Conservation (phyloP, 2,888 invertebrate genomes). For the Xestia ashworthii region DNA sequence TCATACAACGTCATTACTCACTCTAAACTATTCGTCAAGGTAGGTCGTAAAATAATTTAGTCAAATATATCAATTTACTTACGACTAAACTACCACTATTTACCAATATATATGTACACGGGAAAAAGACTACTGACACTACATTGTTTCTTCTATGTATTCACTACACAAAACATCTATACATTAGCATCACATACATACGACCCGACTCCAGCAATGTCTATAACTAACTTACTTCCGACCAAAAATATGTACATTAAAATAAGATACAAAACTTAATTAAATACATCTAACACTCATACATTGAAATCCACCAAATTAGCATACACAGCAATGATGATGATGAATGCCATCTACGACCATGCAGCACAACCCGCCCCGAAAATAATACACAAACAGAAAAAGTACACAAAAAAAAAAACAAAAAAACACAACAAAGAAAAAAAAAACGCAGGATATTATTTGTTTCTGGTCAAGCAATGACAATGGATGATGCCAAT, state of each 20-base stretch:
- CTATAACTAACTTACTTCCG: conserved; percentile 1
- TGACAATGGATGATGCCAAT: conserved; percentile 73
- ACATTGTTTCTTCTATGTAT: conserved; percentile 1
- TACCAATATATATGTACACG: neutral
- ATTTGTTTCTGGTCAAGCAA: conserved; percentile 79
- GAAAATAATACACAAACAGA: conserved; percentile 54
- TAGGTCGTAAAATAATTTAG: neutral
- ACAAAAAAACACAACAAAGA: conserved; percentile 50
- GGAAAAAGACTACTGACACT: conserved; percentile 5
- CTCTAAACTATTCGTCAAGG: neutral
- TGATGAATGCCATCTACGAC: conserved; percentile 65
- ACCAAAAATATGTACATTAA: conserved; percentile 15
- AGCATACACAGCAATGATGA: conserved; percentile 65
- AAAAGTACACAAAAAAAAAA: conserved; percentile 50
- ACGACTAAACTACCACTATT: conserved; percentile 11
- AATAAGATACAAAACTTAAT: conserved; percentile 21
- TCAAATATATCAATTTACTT: neutral
- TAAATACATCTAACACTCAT: conserved; percentile 54
- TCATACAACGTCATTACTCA: neutral
- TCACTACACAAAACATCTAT: conserved; percentile 6
- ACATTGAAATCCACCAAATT: conserved; percentile 58
- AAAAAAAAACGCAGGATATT: conserved; percentile 76
- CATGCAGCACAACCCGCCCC: conserved; percentile 58
- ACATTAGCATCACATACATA: neutral
- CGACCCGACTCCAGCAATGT: neutral